Base-by-base conservation (phyloP, 2,113 vertebrate species). In the Poecile atricapillus region DNA sequence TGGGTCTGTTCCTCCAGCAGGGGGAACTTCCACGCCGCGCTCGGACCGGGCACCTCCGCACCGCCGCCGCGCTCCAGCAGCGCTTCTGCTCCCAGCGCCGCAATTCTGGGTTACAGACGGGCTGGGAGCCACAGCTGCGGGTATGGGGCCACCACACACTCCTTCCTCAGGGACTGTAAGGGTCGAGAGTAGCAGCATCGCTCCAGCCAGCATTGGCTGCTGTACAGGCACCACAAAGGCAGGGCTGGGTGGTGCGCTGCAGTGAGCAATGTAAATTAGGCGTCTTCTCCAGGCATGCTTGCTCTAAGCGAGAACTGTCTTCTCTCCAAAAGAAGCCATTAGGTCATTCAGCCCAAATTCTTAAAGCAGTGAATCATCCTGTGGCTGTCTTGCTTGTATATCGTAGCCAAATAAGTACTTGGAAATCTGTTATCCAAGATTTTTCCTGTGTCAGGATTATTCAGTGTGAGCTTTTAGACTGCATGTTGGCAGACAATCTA, bases 1-100 rank as follows among this genome's bases (percentile, higher is more conserved):
- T 71, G 64, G 79, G 41, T 23, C 39, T 25, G 33, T 43, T 83
- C 60, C 35, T 93, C 94, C 94, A 92, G 83, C 80, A 95, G 93
- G 64, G 92, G 95, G 93, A 95, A 93, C 94, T 95, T 96, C 19
- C 83, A 88, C 50, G 39, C 49, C 79, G 63, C 20, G 5, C 56
- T 56, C 59, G 3, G 67, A 27, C 81, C 75, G 2, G 30, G 2
- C 15, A 10, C 9, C 68, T 37, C 31, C 71, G 23, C 35, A 7
- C 37, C 21, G 37, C 83, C 13, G 35, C 65, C 12, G 56, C 7
- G 20, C 27, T 16, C 9, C 64, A 7, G 77, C 86, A 4, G 41
- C 53, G 16, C 22, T 41, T 15, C n/a, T 18, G 21, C 58, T 17
- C 13, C 44, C 4, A 22, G 3, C 49, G 13, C 11, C 5, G 2